phyloP scores from a whole-genome alignment of 2,113 vertebrate species.

The Heterotis niloticus region DNA sequence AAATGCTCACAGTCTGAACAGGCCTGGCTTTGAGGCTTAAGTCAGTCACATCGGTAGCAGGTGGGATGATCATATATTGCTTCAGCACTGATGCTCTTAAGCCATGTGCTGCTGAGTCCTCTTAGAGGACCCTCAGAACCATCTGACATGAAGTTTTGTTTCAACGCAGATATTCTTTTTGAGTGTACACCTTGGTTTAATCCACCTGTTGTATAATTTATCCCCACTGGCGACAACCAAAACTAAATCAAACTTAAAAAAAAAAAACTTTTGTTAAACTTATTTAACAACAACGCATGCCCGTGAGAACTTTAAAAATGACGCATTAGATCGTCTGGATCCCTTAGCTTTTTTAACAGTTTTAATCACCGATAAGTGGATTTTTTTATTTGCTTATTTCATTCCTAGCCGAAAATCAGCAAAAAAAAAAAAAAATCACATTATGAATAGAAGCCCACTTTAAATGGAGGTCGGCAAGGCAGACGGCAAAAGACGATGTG shows the following conservation, averaged over 20 bases:
- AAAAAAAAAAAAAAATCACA: conserved; percentile 4
- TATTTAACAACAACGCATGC: background rate
- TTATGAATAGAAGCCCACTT: background rate
- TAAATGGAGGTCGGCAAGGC: background rate
- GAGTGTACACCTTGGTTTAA: too few relatives aligned
- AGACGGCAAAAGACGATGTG: background rate
- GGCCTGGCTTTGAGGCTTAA: background rate
- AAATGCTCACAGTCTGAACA: background rate
- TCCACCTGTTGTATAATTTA: too few relatives aligned
- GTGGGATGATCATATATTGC: background rate
- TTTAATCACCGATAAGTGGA: too few relatives aligned
- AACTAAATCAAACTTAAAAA: too few relatives aligned
- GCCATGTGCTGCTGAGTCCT: background rate
- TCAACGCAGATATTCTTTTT: too few relatives aligned
- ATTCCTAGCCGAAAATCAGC: conserved; percentile 2
- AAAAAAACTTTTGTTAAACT: too few relatives aligned
- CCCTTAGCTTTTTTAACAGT: too few relatives aligned
- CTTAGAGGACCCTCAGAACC: background rate
- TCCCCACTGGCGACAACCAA: too few relatives aligned
- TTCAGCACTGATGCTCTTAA: background rate
- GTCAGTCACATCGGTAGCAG: background rate
- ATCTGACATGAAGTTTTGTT: background rate
- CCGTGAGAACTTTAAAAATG: too few relatives aligned
- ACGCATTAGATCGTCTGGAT: too few relatives aligned
- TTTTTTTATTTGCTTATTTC: background rate